Evolutionary conservation across 2,888 invertebrate species (phyloP).

Genomic region (Morinoia aosen): DNA sequence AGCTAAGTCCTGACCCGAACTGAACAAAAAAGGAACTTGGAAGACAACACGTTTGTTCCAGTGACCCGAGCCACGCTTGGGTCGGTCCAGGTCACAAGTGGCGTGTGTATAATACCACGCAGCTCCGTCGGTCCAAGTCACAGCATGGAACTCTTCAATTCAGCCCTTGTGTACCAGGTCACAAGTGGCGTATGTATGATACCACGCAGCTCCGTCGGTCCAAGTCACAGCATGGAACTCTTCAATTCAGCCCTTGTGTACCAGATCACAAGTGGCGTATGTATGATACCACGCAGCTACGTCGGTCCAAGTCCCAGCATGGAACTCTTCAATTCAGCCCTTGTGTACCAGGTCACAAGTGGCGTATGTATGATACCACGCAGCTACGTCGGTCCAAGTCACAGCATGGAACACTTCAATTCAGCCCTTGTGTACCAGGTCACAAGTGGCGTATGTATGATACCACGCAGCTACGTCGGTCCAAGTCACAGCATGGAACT

Average conservation of each 20-base stretch:
- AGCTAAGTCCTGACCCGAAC: neutral
- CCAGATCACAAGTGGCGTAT: neutral
- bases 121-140: neutral
- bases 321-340: neutral
- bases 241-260: neutral
- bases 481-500: neutral
- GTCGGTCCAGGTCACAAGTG: neutral
- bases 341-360: neutral
- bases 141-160: neutral
- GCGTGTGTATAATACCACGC: neutral
- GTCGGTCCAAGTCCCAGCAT: neutral
- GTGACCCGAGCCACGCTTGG: neutral
- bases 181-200: neutral
- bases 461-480: neutral
- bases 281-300: neutral
- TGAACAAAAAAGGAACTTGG: neutral
- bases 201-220: neutral
- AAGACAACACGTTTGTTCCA: conserved; percentile 17
- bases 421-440: neutral
- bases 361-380: neutral
- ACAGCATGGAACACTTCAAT: neutral
- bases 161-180: neutral
- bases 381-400: neutral
- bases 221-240: neutral
- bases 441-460: neutral